Evolutionary conservation across 2,888 invertebrate species (phyloP).

Genomic region (Nemoura dubitans): DNA sequence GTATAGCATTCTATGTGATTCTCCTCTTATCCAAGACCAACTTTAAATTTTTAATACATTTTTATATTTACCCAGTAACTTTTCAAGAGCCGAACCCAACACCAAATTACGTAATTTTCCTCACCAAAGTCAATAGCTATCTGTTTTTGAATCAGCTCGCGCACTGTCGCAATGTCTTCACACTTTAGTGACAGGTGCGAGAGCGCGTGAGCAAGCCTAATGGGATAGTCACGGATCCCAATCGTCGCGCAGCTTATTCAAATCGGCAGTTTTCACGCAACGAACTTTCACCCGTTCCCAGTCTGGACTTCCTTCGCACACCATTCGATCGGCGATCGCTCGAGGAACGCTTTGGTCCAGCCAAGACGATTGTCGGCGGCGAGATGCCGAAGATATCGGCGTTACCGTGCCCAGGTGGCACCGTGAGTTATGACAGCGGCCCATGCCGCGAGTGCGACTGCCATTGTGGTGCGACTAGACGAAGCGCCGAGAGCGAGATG

Average conservation of each 20-base stretch:
- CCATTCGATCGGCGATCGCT: neutral
- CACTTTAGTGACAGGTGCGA: slow-evolving; percentile 41
- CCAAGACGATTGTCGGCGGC: neutral
- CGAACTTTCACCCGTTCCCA: neutral
- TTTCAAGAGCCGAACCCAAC: neutral
- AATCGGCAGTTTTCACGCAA: slow-evolving; percentile 10
- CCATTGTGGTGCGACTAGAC: neutral
- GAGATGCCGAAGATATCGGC: neutral
- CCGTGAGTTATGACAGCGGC: neutral
- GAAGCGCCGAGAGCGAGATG: neutral
- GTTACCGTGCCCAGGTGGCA: neutral
- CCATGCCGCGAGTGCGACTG: neutral
- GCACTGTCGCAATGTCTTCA: slow-evolving; percentile 31
- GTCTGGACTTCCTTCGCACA: neutral
- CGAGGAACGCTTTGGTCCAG: neutral
- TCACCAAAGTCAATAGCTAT: neutral
- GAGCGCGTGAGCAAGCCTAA: slow-evolving; percentile 25
- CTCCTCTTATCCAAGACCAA: too few species aligned
- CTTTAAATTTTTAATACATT: too few species aligned
- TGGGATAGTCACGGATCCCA: slow-evolving; percentile 7
- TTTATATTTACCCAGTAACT: neutral
- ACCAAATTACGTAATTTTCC: neutral
- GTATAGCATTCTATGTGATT: too few species aligned
- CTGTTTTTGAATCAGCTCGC: slow-evolving; percentile 3
- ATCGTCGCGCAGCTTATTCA: neutral